phyloP scores from a whole-genome alignment of 2,113 vertebrate genomes.

The Protomyctophum bolini region DNA sequence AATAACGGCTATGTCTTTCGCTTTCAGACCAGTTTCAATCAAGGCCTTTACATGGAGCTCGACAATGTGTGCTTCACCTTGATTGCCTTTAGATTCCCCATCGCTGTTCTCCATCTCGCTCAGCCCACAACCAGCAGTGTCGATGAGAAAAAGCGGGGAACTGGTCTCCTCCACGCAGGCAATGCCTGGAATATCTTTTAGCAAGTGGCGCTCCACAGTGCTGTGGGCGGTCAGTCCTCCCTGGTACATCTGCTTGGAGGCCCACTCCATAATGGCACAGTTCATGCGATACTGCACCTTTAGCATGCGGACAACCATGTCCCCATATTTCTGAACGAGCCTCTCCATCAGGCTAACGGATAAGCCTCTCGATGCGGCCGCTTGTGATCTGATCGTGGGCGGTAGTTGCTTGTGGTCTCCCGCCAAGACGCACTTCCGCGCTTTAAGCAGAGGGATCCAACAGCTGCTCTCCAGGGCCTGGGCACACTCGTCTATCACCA shows the following conservation, averaged over 20 bases:
- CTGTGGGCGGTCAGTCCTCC: constrained; percentile 85
- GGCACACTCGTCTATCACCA: constrained; percentile 95
- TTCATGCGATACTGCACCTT: constrained; percentile 97
- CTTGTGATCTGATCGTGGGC: constrained; percentile 88
- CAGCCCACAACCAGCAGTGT: constrained; percentile 91
- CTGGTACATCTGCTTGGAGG: constrained; percentile 87
- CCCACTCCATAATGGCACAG: constrained; percentile 88
- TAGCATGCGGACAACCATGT: constrained; percentile 81
- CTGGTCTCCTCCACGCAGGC: constrained; percentile 84
- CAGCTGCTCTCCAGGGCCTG: constrained; percentile 97
- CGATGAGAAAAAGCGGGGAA: constrained; percentile 85
- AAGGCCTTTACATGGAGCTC: constrained; percentile 86
- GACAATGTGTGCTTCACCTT: constrained; percentile 90
- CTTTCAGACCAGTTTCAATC: constrained; percentile 86
- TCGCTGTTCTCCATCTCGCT: constrained; percentile 87
- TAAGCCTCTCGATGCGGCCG: constrained; percentile 85
- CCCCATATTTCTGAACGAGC: constrained; percentile 75
- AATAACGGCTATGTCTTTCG: constrained; percentile 88
- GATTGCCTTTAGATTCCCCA: constrained; percentile 92
- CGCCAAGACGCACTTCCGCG: constrained; percentile 88
- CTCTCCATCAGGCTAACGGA: constrained; percentile 92
- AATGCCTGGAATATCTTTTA: constrained; percentile 89
- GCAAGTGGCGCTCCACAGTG: constrained; percentile 85
- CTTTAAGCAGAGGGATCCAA: constrained; percentile 91
- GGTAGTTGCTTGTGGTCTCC: constrained; percentile 97